Conservation (phyloP, 2,113 vertebrate genomes). For the Menura novaehollandiae region DNA sequence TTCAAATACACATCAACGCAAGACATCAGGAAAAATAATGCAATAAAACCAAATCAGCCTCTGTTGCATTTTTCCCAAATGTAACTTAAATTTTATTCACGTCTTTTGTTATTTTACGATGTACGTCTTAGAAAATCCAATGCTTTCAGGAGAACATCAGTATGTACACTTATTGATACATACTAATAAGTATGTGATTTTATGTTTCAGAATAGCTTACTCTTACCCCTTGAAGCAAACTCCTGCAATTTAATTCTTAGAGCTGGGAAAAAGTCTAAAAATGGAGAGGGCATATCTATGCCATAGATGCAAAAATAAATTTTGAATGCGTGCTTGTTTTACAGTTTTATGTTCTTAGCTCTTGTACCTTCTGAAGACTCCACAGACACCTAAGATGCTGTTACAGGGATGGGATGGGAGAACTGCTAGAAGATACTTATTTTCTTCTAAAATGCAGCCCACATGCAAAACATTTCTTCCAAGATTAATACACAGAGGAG, state of each 20-base stretch:
- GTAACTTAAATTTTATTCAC: not conserved
- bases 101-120: not conserved
- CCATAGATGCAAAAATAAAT: not conserved
- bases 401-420: not conserved
- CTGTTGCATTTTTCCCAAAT: not conserved
- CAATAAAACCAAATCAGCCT: not conserved
- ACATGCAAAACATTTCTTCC: not conserved
- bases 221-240: not conserved
- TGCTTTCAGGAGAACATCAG: not conserved
- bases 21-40: not conserved
- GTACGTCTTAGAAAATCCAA: not conserved
- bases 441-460: not conserved
- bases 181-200: not conserved
- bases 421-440: not conserved
- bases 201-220: not conserved
- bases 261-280: not conserved
- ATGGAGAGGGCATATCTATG: rapidly evolving
- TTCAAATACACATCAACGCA: not conserved
- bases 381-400: not conserved
- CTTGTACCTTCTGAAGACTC: not conserved
- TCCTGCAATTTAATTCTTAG: not conserved
- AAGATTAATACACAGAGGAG: not conserved
- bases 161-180: not conserved
- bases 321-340: not conserved
- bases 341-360: not conserved